phyloP scores from a whole-genome alignment of 2,113 vertebrate species.

The Xiphorhynchus elegans region DNA sequence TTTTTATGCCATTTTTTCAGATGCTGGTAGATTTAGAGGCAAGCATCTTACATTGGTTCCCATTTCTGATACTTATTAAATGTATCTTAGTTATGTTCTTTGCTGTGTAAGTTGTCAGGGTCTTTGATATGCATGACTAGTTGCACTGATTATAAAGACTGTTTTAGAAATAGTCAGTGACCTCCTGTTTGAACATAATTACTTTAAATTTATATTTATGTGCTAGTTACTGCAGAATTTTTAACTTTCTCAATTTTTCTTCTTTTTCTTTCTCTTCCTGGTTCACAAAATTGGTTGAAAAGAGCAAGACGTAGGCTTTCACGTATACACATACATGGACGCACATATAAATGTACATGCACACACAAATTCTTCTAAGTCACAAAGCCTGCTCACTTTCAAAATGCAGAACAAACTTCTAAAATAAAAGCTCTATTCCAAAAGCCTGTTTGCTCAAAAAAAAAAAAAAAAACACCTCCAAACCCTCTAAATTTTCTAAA shows the following conservation, averaged over 20 bases:
- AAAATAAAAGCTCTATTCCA: not conserved
- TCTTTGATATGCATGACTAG: not conserved
- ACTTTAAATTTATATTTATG: not conserved
- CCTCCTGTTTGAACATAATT: not conserved
- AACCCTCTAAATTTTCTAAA: not conserved
- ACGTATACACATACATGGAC: not conserved
- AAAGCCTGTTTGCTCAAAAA: not conserved
- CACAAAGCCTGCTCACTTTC: not conserved
- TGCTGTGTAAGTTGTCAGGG: not conserved
- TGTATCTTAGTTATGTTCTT: not conserved
- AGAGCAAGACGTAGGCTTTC: not conserved
- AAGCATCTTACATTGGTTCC: not conserved
- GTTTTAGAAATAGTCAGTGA: not conserved
- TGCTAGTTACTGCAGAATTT: not conserved
- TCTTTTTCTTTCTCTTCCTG: not conserved
- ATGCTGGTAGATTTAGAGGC: not conserved
- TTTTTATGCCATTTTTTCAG: not conserved
- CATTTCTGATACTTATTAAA: not conserved
- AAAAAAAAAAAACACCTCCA: not conserved
- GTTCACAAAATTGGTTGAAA: not conserved
- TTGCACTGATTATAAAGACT: not conserved
- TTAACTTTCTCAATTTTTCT: not conserved
- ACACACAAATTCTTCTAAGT: not conserved
- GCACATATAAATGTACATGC: not conserved
- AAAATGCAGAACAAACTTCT: not conserved